Base-by-base conservation (phyloP, 2,113 vertebrate genomes). In the Chauna torquata region DNA sequence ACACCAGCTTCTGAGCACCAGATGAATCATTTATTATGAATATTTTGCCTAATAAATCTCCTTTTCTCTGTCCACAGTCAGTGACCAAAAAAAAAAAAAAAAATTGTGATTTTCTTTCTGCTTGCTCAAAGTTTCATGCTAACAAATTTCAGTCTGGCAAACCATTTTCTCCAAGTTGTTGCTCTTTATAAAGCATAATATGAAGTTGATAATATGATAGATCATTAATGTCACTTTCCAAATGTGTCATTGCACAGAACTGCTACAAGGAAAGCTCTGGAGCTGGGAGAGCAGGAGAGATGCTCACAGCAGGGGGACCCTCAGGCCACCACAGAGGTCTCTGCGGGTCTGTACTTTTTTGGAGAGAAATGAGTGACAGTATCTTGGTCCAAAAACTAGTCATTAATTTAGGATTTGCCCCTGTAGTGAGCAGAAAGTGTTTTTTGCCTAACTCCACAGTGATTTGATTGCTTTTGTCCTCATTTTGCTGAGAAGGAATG, bases 11-110 rank as follows among this genome's bases (percentile, higher is more conserved):
- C 66, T 55, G 66, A 96, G 79, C 64, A 80, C 50, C 74, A 88
- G 58, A 82, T 91, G 71, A 96, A 91, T 83, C 38, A 74, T 83
- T 90, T 91, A 34, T 80, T 90, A 77, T 49, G 66, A 96, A 85
- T n/a, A 65, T 1, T 5, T 90, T 52, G 40, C 27, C 78, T 91
- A n/a, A 90, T 83, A 85, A 94, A 80, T 34, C 36, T 92, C 72
- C 38, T 79, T 84, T 84, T 66, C 68, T 90, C 76, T 92, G 80
- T 72, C 65, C 65, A 65, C 40, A 70, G 66, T 76, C 50, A 30
- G 66, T n/a, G 24, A 45, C 18, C 19, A 28, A 47, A 22, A 24
- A 27, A 24, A 52, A 27, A 76, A 88, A 57, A 49, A 80, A 76
- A 74, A 58, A 12, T 76, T 89, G 17, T 90, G 88, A 23, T 55